Evolutionary conservation across 2,113 vertebrate genomes (phyloP), one percentile per base, ranked within the genome.

Genomic region (Ia io): DNA sequence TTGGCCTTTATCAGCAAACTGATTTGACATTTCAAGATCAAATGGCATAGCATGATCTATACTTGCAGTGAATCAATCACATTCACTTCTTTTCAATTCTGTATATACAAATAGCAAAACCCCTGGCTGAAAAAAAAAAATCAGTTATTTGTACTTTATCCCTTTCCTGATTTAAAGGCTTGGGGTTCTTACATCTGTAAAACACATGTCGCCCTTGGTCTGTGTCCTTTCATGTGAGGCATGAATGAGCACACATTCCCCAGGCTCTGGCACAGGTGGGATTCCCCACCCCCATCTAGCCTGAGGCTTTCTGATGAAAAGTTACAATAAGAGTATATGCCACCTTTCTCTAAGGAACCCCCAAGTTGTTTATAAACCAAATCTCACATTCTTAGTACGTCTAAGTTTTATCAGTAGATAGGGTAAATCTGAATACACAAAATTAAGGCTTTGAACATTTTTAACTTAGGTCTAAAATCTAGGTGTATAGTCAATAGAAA

Each of bases 1-100:
- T 89, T 89, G 94, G 91, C 65, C 4, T 37, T 61, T 87, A 91
- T 96, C 84, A 90, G 92, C 84, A 95, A 94, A 97, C 92, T 56
- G 14, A 79, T 61, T 87, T 95, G 93, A 94, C 87, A 95, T 94
- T 94, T 92, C 93, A 95, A 90, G 84, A 84, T 92, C 92, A 93
- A 49, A 76, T 76, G 70, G 49, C 84, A 87, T 59, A 51, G 56
- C 5, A 30, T 89, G 87, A 94, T 92, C 87, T 94, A 96, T 93
- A 93, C 63, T 80, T 84, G 73, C 56, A 71, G 70, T 85, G 84
- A 96, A 84, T 61, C 76, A 87, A 71, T 10, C 17, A 63, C 17
- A 32, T 2, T 90, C 44, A 53, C 14, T 94, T 65, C 71, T 73
- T 88, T 69, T 91, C 59, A 18, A 30, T 71, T 91, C 67, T 94